These are phyloP conservation scores for Zenarchopterus dispar DNA, from an alignment of 2,797 vertebrate species.

Conservation along the genomic window DNA sequence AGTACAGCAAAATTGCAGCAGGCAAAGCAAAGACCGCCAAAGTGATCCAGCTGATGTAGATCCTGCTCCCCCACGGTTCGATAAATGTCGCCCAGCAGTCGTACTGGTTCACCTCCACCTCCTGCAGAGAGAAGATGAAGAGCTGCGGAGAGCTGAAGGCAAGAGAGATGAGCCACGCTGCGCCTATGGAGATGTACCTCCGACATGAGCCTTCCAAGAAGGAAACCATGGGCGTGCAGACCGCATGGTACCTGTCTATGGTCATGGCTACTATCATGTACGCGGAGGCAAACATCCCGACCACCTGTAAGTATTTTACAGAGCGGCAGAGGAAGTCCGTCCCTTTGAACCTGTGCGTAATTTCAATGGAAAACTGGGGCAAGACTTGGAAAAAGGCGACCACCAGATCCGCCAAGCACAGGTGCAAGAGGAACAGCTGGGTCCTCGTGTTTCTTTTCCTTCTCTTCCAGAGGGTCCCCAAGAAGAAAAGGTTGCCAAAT, in stretches of 20 bases:
- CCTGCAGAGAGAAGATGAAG: conserved; percentile 89
- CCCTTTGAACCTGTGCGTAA: conserved; percentile 88
- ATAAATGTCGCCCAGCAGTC: conserved; percentile 91
- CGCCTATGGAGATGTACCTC: conserved; percentile 81
- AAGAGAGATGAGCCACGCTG: conserved; percentile 84
- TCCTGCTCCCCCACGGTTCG: conserved; percentile 83
- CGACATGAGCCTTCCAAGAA: conserved; percentile 83
- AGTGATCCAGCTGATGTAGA: conserved; percentile 89
- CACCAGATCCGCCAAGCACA: conserved; percentile 86
- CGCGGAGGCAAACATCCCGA: conserved; percentile 92
- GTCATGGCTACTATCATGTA: conserved; percentile 80
- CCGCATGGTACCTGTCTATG: conserved; percentile 86
- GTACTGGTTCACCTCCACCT: conserved; percentile 82
- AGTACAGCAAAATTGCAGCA: conserved; percentile 77
- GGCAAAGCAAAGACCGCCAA: conserved; percentile 86
- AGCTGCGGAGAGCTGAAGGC: conserved; percentile 88
- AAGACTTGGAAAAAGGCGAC: conserved; percentile 91
- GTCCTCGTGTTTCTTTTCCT: conserved; percentile 86
- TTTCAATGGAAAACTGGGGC: conserved; percentile 89
- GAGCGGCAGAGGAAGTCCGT: conserved; percentile 84
- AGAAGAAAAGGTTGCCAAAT: conserved; percentile 85
- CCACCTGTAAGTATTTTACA: conserved; percentile 90
- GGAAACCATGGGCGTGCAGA: conserved; percentile 87
- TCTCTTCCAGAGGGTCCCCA: conserved; percentile 85
- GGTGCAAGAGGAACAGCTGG: conserved; percentile 88